Base-by-base conservation (phyloP, 1,140 invertebrate genomes). In the Frieseomelitta varia region DNA sequence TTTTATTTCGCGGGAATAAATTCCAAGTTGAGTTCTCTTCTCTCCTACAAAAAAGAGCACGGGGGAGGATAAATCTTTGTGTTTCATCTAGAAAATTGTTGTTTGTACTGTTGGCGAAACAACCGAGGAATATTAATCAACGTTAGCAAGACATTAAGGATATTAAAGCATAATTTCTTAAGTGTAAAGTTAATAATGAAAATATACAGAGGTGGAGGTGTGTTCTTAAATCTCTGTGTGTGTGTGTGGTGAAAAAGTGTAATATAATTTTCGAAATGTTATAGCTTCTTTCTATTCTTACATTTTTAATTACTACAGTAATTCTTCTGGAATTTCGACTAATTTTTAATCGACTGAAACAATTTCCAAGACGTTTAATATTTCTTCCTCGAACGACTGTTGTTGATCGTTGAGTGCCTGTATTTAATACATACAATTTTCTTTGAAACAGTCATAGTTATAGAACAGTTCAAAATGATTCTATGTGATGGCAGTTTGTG, bases 161-260 rank as follows among this genome's bases (percentile, higher is more conserved):
- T 19, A 30, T 30, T 65, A 65, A 27, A 65, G 6, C n/a, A 27
- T 65, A 65, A 65, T 65, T 65, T 65, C 63, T 65, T 30, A 65
- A 65, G 27, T 65, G 15, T 65, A 65, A 65, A 17, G 63, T 65
- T 65, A 65, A 30, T 30, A 65, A 65, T 17, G 27, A 65, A 65
- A 65, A 15, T 65, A 27, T 27, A 65, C 61, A 27, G 61, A 15
- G 15, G 4, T 4, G n/a, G 27, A 10, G 15, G 4, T 27, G 24
- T 27, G 14, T 17, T 30, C n/a, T 17, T 65, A 65, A 27, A n/a
- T 61, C 3, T 61, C 4, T 24, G 24, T 24, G 58, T 61, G 58
- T 61, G 39, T 39, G 39, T n/a, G 24, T 24, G n/a, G 79, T 72
- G 82, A 79, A 56, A 75, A 65, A 79, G 69, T 69, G n/a, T 58